These are phyloP conservation scores for Mantis religiosa DNA, from an alignment of 2,888 invertebrate genomes.

Conservation along the genomic window DNA sequence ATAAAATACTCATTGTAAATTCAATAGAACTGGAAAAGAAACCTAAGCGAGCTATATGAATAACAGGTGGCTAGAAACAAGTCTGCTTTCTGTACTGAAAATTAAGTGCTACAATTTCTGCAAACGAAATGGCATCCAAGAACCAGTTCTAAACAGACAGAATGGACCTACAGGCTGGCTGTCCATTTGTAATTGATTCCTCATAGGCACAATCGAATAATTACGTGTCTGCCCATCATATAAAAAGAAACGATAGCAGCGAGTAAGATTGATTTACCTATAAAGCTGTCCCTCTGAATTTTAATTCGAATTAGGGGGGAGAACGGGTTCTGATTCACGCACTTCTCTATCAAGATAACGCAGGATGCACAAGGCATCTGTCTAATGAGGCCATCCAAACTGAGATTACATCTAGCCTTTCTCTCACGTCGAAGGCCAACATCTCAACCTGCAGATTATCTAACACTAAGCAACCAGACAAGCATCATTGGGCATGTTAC, in stretches of 20 bases:
- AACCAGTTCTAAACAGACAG: background rate
- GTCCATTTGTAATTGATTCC: background rate
- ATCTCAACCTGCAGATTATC: background rate
- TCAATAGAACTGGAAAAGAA: no score
- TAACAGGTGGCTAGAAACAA: no score
- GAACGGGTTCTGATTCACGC: background rate
- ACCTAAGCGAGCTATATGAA: no score
- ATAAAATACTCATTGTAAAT: no score
- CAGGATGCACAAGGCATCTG: background rate
- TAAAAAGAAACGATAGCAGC: background rate
- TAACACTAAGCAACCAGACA: background rate
- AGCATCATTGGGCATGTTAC: background rate
- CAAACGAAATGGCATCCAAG: no score
- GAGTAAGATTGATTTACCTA: background rate
- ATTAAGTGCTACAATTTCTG: background rate
- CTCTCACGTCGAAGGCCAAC: background rate
- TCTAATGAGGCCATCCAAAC: background rate
- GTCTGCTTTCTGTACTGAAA: no score
- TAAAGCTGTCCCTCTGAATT: background rate
- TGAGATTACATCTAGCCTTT: background rate
- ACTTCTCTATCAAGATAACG: constrained; percentile 7
- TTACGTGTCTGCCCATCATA: background rate
- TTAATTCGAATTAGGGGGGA: background rate
- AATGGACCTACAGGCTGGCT: background rate
- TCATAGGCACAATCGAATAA: background rate